A percentile compares a stretch with the other conserved stretches of the same genome.
These are phyloP conservation scores for Drosophila kikkawai DNA, from an alignment of 1,140 invertebrate species.

Conservation along the genomic window DNA sequence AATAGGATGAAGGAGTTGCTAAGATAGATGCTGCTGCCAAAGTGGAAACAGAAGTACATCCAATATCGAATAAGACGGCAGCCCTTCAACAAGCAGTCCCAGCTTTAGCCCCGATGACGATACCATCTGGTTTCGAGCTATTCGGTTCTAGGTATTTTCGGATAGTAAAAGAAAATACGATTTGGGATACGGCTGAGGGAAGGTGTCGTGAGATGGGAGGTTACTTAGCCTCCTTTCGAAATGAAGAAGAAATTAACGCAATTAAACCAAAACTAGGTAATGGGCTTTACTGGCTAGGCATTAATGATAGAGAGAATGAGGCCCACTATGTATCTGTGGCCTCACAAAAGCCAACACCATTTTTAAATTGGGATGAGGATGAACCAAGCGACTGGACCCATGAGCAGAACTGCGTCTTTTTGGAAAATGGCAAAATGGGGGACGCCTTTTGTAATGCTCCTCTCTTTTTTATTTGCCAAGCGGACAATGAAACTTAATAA, in stretches of 20 bases:
- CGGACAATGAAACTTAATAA: no score
- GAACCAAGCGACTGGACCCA: not conserved
- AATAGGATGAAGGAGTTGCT: no score
- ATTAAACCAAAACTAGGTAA: not conserved
- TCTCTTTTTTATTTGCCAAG: no score
- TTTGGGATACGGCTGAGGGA: not conserved
- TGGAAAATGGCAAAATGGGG: rapidly evolving
- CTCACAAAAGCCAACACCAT: not conserved
- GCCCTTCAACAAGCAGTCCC: no score
- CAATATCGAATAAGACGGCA: no score
- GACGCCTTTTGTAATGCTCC: no score
- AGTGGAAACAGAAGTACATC: no score
- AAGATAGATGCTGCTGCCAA: no score
- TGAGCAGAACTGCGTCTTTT: not conserved
- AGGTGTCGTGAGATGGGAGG: not conserved
- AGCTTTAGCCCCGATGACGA: no score
- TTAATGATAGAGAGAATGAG: not conserved
- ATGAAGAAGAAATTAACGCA: not conserved
- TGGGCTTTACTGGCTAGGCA: not conserved
- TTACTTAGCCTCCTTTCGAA: not conserved
- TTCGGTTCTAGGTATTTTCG: not conserved
- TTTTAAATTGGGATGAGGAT: not conserved
- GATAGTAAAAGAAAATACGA: not conserved
- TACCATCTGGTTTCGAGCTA: not conserved
- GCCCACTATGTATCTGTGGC: not conserved